phyloP scores from a whole-genome alignment of 23 tunicate species.

The Halocynthia roretzi region DNA sequence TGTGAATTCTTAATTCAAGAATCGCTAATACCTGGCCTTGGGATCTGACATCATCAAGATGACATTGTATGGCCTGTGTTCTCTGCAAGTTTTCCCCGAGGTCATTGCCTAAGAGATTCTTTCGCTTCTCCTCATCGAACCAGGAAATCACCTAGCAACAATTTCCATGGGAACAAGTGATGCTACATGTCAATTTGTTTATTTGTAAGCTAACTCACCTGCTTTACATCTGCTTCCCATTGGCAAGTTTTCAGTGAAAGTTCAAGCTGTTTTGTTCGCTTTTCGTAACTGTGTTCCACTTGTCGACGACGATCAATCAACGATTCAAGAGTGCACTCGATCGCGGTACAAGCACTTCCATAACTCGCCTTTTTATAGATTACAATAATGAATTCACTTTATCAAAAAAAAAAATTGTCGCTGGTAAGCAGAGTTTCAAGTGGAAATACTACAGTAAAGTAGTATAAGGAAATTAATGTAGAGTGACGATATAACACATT shows the following conservation, averaged over 20 bases:
- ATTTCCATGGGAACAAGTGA: too few relatives aligned
- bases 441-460: too few relatives aligned
- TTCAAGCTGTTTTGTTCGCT: conserved; percentile 36
- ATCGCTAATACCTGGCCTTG: conserved; percentile 43
- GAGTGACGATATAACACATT: too few relatives aligned
- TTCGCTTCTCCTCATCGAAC: conserved; percentile 40
- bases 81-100: conserved; percentile 35
- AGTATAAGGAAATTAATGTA: too few relatives aligned
- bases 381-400: too few relatives aligned
- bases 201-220: conserved; percentile 34
- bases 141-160: conserved; percentile 38
- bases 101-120: conserved; percentile 18
- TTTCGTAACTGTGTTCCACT: conserved; percentile 45
- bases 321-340: conserved; percentile 77
- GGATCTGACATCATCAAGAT: conserved; percentile 49
- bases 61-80: conserved; percentile 49
- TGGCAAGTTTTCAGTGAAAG: conserved; percentile 54
- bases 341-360: conserved; percentile 72
- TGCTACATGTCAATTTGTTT: too few relatives aligned
- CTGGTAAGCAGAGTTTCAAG: too few relatives aligned
- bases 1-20: not conserved
- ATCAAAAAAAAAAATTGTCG: too few relatives aligned
- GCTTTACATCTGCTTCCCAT: conserved; percentile 79
- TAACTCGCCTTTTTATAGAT: conserved; percentile 40
- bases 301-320: conserved; percentile 55